phyloP scores from a whole-genome alignment of 2,888 invertebrate genomes.

The Reticulitermes lucifugus region DNA sequence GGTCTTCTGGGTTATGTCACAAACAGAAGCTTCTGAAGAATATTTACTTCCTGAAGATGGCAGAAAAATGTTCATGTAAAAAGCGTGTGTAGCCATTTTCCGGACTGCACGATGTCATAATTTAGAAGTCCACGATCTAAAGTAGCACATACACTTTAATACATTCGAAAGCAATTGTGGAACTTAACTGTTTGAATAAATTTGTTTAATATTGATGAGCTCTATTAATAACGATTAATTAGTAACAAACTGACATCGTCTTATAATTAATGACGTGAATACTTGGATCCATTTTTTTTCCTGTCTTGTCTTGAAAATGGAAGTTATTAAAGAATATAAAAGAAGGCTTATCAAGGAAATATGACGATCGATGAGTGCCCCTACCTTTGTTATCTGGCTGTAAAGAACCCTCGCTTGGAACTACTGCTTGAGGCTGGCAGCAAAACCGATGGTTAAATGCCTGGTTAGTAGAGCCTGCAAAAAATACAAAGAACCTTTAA shows the following conservation, averaged over 20 bases:
- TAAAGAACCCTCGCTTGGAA: not conserved
- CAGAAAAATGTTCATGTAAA: too few relatives aligned
- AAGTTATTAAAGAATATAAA: slow-evolving; percentile 7
- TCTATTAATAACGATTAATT: slow-evolving; percentile 25
- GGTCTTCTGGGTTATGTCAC: too few relatives aligned
- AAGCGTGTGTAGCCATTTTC: too few relatives aligned
- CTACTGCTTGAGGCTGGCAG: not conserved
- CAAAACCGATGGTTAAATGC: not conserved
- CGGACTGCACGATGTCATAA: too few relatives aligned
- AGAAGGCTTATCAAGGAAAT: not conserved
- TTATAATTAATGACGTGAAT: slow-evolving; percentile 5
- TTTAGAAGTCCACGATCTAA: not conserved
- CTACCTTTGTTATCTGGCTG: slow-evolving; percentile 24
- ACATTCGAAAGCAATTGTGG: not conserved
- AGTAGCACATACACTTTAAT: slow-evolving; percentile 2
- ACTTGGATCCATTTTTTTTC: not conserved
- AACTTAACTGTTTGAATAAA: not conserved
- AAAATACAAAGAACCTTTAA: not conserved
- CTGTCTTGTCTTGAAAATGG: not conserved
- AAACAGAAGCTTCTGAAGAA: too few relatives aligned
- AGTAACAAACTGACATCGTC: slow-evolving; percentile 9
- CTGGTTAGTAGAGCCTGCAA: not conserved
- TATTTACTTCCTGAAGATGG: too few relatives aligned
- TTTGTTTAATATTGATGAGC: not conserved
- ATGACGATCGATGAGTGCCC: not conserved